Evolutionary conservation across 2,797 vertebrate species (phyloP), one percentile per base, ranked within the genome.

Genomic region (Pampus argenteus): DNA sequence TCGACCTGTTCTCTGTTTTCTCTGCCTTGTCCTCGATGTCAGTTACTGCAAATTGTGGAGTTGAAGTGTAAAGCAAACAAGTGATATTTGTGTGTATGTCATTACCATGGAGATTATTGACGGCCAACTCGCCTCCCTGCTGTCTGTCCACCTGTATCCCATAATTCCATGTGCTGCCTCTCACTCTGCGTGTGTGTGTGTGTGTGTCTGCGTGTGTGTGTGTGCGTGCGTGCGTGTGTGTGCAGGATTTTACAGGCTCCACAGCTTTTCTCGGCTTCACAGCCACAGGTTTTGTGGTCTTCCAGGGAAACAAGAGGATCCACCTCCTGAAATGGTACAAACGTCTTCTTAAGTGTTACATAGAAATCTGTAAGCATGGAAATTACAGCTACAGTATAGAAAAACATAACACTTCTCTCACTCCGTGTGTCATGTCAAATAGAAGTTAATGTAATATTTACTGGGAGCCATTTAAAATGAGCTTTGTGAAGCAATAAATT

Each of bases 261-360:
- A 98, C 97, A 55, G 96, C 97, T 9, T 99, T 99, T 92, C 95
- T 99, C 61, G 98, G 98, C 67, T 99, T 99, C 89, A 99, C 97
- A 58, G 96, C 97, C 79, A 95, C 95, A 48, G 98, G 98, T 58
- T 97, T 98, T 92, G 97, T 99, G 78, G 98, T 99, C 79, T 99
- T 99, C 90, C 97, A 99, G 89, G 98, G 97, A 89, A 99, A 99
- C 93, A 99, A 99, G 92, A 95, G 97, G 89, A 98, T 97, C 90
- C 96, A 98, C 79, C 95, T 99, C 77, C 94, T 99, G 86, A 98
- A 97, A 95, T 99, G 98, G 98, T 99, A 95, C 93, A 93, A 65
- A 25, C 20, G 38, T 38, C 0, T 58, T 20, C 9, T 1, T 14
- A 15, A 44, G 5, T 57, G 6, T 64, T 28, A 7, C n/a, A 69